Conservation (phyloP, 2,888 invertebrate genomes). For the Xiphydria camelus region DNA sequence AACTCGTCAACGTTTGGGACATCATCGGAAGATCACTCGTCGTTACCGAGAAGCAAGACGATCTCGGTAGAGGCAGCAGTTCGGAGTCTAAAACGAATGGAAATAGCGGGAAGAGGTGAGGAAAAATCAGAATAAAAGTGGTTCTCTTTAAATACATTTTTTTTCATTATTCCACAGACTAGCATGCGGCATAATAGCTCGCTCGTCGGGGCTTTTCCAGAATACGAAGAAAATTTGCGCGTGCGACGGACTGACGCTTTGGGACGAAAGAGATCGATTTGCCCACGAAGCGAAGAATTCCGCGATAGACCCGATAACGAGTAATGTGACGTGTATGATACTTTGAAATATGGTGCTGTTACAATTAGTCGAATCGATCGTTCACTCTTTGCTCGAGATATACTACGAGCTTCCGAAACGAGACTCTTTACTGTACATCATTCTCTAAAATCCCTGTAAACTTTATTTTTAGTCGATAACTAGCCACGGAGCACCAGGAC, state of each 20-base stretch:
- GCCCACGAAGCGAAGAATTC: slow-evolving; percentile 50
- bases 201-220: slow-evolving; percentile 84
- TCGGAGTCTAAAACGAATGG: slow-evolving; percentile 65
- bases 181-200: slow-evolving; percentile 85
- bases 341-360: too few relatives aligned
- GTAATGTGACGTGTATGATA: slow-evolving; percentile 24
- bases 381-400: too few relatives aligned
- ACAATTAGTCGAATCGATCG: too few relatives aligned
- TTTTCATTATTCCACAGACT: slow-evolving; percentile 59
- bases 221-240: slow-evolving; percentile 87
- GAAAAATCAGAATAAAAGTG: background rate
- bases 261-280: slow-evolving; percentile 79
- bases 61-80: slow-evolving; percentile 63
- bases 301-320: slow-evolving; percentile 1
- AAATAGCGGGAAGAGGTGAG: slow-evolving; percentile 66
- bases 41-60: slow-evolving; percentile 67
- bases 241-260: slow-evolving; percentile 86
- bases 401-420: too few relatives aligned
- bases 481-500: too few relatives aligned
- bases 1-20: slow-evolving; percentile 68
- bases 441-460: too few relatives aligned
- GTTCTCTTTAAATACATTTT: slow-evolving; percentile 4
- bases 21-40: slow-evolving; percentile 80
- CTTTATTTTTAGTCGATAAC: too few relatives aligned
- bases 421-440: too few relatives aligned